Percentiles rank a stretch among this genome's conserved stretches.
Conservation (phyloP, 2,888 invertebrate genomes). For the Conus canariensis region DNA sequence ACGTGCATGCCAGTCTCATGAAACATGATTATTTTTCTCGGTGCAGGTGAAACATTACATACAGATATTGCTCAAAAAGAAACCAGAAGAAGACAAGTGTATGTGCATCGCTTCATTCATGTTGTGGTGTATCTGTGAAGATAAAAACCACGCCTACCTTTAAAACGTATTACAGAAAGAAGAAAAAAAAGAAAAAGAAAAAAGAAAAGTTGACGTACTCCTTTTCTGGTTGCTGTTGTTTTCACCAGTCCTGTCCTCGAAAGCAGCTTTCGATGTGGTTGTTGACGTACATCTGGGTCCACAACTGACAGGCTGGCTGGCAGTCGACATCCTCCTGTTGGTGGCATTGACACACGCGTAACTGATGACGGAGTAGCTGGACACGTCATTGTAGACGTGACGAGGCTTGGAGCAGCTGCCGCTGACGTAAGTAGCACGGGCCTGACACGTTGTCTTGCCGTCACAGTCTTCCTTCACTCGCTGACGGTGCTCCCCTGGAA, state of each 20-base stretch:
- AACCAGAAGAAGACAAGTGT: too few relatives aligned
- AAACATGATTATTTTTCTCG: too few relatives aligned
- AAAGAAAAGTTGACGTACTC: not conserved
- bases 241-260: not conserved
- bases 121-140: too few relatives aligned
- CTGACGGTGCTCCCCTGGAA: conserved; percentile 17
- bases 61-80: too few relatives aligned
- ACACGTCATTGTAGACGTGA: not conserved
- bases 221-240: not conserved
- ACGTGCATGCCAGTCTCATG: too few relatives aligned
- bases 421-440: conserved; percentile 10
- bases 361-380: conserved; percentile 31
- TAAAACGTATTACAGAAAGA: too few relatives aligned
- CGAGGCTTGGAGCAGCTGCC: not conserved
- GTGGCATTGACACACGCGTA: conserved; percentile 28
- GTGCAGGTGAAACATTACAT: too few relatives aligned
- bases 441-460: not conserved
- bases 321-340: too few relatives aligned
- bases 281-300: not conserved
- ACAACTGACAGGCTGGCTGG: not conserved
- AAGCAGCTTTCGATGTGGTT: not conserved
- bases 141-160: too few relatives aligned
- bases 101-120: too few relatives aligned
- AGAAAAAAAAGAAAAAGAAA: not conserved
- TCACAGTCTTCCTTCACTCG: conserved; percentile 9